These are phyloP conservation scores for Bombyx mandarina DNA, from an alignment of 1,140 invertebrate genomes.

Conservation along the genomic window DNA sequence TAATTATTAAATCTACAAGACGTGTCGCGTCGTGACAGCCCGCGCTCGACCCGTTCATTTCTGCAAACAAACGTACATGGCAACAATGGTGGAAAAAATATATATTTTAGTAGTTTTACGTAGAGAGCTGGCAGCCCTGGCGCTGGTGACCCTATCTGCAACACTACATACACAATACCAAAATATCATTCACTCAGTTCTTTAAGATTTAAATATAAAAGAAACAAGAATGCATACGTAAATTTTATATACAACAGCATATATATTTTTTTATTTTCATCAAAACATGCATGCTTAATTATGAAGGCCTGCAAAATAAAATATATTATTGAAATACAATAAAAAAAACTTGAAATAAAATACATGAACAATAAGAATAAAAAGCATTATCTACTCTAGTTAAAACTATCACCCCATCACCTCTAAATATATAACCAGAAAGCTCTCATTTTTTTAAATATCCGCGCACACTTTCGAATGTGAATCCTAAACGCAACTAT, in stretches of 20 bases:
- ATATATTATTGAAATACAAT: not conserved
- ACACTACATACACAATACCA: slow-evolving; percentile 55
- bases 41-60: slow-evolving; percentile 19
- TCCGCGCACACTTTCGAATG: no score
- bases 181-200: slow-evolving; percentile 4
- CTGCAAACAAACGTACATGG: slow-evolving; percentile 65
- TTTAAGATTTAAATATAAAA: no score
- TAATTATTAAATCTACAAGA: slow-evolving; percentile 27
- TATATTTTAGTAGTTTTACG: slow-evolving; percentile 14
- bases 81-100: slow-evolving; percentile 33
- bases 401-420: no score
- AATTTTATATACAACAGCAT: no score
- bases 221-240: no score
- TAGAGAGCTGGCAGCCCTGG: slow-evolving; percentile 37
- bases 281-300: not conserved
- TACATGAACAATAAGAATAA: slow-evolving; percentile 1
- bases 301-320: not conserved
- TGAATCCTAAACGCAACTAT: no score
- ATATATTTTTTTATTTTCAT: not conserved
- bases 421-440: no score
- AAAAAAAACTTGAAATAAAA: not conserved
- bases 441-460: no score
- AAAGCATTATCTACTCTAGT: not conserved
- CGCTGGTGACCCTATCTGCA: slow-evolving; percentile 55
- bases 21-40: slow-evolving; percentile 7